phyloP scores from a whole-genome alignment of 2,797 vertebrate genomes.

The Gymnocypris eckloni region DNA sequence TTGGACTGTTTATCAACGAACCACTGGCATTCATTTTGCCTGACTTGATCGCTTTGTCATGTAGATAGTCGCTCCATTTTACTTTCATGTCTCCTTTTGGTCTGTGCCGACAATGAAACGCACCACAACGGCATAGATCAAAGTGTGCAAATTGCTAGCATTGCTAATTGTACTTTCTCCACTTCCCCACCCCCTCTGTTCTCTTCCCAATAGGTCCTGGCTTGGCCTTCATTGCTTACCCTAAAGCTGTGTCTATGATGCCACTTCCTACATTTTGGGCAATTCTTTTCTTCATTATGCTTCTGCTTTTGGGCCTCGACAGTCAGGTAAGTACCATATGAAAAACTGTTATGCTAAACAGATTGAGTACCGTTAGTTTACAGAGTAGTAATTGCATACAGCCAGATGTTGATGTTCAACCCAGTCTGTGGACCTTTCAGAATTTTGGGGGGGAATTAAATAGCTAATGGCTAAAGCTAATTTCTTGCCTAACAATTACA shows the following conservation, averaged over 20 bases:
- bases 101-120: conserved; percentile 63
- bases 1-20: neutral
- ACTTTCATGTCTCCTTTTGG: conserved; percentile 58
- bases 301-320: conserved; percentile 99
- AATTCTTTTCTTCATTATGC: conserved; percentile 98
- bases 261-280: conserved; percentile 97
- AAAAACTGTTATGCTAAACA: neutral
- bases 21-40: conserved; percentile 28
- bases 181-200: conserved; percentile 65
- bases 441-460: neutral
- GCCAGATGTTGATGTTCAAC: neutral
- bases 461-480: neutral
- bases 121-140: conserved; percentile 70
- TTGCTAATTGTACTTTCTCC: conserved; percentile 72
- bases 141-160: conserved; percentile 51
- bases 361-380: neutral
- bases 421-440: neutral
- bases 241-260: conserved; percentile 99
- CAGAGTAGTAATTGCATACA: neutral
- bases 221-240: conserved; percentile 98
- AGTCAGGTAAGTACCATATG: conserved; percentile 87
- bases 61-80: conserved; percentile 19
- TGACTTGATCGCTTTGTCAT: conserved; percentile 28
- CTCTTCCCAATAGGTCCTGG: conserved; percentile 87
- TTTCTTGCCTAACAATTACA: neutral